Evolutionary conservation across 2,113 vertebrate genomes (phyloP), one percentile per base, ranked within the genome.

Genomic region (Neodon shergylaensis): DNA sequence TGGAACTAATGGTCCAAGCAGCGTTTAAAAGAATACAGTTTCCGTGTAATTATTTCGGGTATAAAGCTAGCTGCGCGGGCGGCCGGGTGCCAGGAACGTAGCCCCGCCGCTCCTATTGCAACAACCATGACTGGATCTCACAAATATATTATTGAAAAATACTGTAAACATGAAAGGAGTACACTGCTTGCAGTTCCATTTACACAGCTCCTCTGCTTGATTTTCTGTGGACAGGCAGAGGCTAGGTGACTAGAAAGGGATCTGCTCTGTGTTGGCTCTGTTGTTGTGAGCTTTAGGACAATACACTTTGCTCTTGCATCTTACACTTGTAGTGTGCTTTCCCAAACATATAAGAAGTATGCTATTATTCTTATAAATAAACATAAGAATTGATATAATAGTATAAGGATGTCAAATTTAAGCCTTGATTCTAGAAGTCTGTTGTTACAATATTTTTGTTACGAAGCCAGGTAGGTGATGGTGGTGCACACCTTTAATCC

Each of bases 391-490:
- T 84, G 31, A 84, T 84, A 92, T 28, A 77, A 33, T 95, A 86
- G 24, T 24, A 52, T 72, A 81, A 91, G 17, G 24, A 58, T 36
- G 76, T 91, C 10, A 93, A 61, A 90, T 91, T 83, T 88, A 95
- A 95, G 88, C 77, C 36, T 95, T 79, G 84, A 76, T 81, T 74
- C 63, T 49, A 89, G 92, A 97, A 89, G 58, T 33, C 4, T 89
- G 4, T 91, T 65, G 24, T 49, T 94, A 78, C 90, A 39, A 4
- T 17, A 54, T 16, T 83, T n/a, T 70, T 39, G 19, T 92, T 12
- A 89, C 33, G 61, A 76, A 76, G 36, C 36, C 70, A 72, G 17
- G 70, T 72, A n/a, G 70, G 58, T 58, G 58, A 58, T 72, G 36
- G 70, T 21, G 36, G 36, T 3, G 1, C 70, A 73, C 4, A 5